Evolutionary conservation across 2,797 vertebrate species (phyloP), one percentile per base, ranked within the genome.

Genomic region (Hippopotamyrus pictus): DNA sequence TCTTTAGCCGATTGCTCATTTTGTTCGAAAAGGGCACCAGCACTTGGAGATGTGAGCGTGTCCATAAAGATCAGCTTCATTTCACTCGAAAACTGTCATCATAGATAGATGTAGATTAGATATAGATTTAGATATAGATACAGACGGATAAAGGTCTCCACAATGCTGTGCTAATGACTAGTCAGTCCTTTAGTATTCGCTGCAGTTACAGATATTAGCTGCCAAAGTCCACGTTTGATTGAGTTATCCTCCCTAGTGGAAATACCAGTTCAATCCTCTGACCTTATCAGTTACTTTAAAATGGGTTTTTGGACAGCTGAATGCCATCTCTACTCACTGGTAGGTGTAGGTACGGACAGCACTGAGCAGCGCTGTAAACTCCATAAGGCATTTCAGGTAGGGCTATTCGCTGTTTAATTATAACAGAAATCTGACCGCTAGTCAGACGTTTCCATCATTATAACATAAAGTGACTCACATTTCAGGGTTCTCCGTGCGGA

Each of bases 221-320:
- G 76, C 37, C 41, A 9, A 46, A 46, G 41, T 82, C 41, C 19
- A 82, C 0, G 76, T 46, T 82, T 82, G 76, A 82, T 82, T 82
- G 76, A 82, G 76, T 46, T 82, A 44, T 82, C 76, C 41, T 82
- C 76, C 76, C 41, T 46, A n/a, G 41, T 82, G 76, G 17, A 82
- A 82, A 82, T 82, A 82, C 82, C 82, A 85, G 82, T 51, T 85
- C 41, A 51, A 85, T 50, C 82, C 82, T 51, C 22, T 85, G 82
- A 85, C 82, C 82, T 85, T 82, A 82, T 85, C 82, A 85, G 44
- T 85, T 85, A 51, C 7, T 85, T 85, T 85, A 51, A 50, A 50
- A 85, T 85, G 82, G 44, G 22, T 51, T 85, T 85, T 85, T 14
- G 48, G 82, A 85, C 82, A 85, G 82, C 82, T 51, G 82, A 85